These are phyloP conservation scores for Cataglyphis hispanica DNA, from an alignment of 1,140 invertebrate species.

Conservation along the genomic window DNA sequence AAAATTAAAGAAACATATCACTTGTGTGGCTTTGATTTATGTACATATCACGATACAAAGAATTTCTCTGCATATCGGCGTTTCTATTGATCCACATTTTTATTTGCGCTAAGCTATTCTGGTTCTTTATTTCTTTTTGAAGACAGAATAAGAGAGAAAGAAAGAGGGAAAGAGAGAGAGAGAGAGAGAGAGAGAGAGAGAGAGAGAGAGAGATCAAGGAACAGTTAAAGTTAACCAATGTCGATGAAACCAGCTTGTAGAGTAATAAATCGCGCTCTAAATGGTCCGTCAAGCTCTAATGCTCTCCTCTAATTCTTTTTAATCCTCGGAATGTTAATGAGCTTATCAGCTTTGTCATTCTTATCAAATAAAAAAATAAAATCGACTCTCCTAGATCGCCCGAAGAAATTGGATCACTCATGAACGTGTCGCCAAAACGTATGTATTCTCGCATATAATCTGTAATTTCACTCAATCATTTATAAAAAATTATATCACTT, in stretches of 20 bases:
- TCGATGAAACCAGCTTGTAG: constrained; percentile 28
- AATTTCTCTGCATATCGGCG: constrained; percentile 1
- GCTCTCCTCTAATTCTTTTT: background rate
- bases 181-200: background rate
- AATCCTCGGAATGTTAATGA: background rate
- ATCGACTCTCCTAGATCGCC: background rate
- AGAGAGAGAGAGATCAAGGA: background rate
- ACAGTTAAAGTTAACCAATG: background rate
- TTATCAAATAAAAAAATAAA: background rate
- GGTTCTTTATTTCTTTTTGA: background rate
- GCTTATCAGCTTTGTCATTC: constrained; percentile 7
- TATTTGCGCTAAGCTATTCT: background rate
- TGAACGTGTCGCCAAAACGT: background rate
- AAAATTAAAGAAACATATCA: constrained; percentile 13
- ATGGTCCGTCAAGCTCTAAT: background rate
- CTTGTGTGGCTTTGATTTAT: constrained; percentile 23
- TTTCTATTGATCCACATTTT: background rate
- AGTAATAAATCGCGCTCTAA: constrained; percentile 31
- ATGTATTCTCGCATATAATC: background rate
- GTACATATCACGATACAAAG: background rate
- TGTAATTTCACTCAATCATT: background rate
- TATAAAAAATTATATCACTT: no score
- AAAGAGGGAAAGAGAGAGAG: background rate
- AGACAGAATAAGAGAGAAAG: background rate
- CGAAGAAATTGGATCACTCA: constrained; percentile 1